Conservation (phyloP, 2,797 vertebrate genomes). For the Enoplosus armatus region DNA sequence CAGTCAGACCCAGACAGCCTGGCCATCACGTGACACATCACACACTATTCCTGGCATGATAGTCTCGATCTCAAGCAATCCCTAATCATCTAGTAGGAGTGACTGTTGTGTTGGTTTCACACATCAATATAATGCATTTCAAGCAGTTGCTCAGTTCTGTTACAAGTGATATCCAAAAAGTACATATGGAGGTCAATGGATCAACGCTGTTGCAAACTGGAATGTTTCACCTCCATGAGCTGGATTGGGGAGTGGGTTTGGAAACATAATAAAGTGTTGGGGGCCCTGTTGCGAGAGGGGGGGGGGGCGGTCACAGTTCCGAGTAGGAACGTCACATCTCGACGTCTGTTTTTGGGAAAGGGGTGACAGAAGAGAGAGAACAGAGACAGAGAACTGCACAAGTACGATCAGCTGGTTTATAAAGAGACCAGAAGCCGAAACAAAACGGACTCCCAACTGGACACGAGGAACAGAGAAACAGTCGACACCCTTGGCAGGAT, state of each 20-base stretch:
- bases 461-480: constrained; percentile 4
- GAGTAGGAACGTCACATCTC: constrained; percentile 46
- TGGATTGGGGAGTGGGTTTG: constrained; percentile 21
- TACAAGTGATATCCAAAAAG: neutral
- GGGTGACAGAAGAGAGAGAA: constrained; percentile 10
- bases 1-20: constrained; percentile 18
- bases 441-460: constrained; percentile 7
- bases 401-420: neutral
- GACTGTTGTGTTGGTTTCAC: neutral
- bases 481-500: neutral
- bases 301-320: constrained; percentile 5
- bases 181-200: constrained; percentile 23
- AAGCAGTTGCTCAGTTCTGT: neutral
- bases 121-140: neutral
- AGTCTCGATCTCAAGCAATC: constrained; percentile 13
- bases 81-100: neutral
- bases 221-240: neutral
- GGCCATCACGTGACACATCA: constrained; percentile 2
- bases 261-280: constrained; percentile 44
- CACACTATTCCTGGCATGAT: constrained; percentile 32
- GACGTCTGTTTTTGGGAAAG: constrained; percentile 51
- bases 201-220: neutral
- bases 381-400: neutral
- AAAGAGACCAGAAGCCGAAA: constrained; percentile 23
- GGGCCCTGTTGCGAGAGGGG: constrained; percentile 20